phyloP scores from a whole-genome alignment of 2,888 invertebrate species.

The Leucophenga montana region DNA sequence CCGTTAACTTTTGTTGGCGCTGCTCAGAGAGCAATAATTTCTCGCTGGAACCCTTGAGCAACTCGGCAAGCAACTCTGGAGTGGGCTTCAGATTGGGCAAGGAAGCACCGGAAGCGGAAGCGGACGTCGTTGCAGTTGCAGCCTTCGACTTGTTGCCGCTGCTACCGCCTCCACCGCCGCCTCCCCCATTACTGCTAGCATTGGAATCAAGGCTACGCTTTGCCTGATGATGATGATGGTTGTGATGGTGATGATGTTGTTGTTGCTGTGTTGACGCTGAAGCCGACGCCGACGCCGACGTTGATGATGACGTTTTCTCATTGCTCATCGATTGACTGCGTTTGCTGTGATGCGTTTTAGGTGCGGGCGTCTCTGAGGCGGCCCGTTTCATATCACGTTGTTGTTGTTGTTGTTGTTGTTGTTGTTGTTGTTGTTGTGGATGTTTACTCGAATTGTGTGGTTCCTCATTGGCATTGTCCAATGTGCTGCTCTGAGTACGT shows the following conservation, averaged over 20 bases:
- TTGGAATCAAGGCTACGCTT: constrained; percentile 67
- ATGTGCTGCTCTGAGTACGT: constrained; percentile 57
- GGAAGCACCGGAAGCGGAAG: constrained; percentile 26
- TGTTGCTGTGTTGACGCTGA: constrained; percentile 34
- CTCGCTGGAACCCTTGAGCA: constrained; percentile 86
- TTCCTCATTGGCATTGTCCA: constrained; percentile 46
- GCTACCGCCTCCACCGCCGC: constrained; percentile 22
- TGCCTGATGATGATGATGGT: constrained; percentile 57
- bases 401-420: constrained; percentile 36
- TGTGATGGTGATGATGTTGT: constrained; percentile 47
- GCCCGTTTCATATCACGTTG: constrained; percentile 67
- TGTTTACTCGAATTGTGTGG: constrained; percentile 10
- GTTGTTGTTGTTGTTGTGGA: constrained; percentile 33
- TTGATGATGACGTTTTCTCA: constrained; percentile 49
- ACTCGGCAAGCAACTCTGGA: constrained; percentile 82
- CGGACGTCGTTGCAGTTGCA: constrained; percentile 41
- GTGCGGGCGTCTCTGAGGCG: constrained; percentile 64
- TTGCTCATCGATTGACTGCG: constrained; percentile 69
- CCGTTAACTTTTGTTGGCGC: constrained; percentile 71
- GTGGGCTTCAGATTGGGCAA: constrained; percentile 71
- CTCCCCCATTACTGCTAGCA: constrained; percentile 28
- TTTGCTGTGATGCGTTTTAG: constrained; percentile 65
- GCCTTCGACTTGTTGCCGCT: constrained; percentile 46
- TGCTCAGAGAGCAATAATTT: constrained; percentile 78
- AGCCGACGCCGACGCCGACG: constrained; percentile 27